These are phyloP conservation scores for Ia io DNA, from an alignment of 2,113 vertebrate genomes.

Conservation along the genomic window DNA sequence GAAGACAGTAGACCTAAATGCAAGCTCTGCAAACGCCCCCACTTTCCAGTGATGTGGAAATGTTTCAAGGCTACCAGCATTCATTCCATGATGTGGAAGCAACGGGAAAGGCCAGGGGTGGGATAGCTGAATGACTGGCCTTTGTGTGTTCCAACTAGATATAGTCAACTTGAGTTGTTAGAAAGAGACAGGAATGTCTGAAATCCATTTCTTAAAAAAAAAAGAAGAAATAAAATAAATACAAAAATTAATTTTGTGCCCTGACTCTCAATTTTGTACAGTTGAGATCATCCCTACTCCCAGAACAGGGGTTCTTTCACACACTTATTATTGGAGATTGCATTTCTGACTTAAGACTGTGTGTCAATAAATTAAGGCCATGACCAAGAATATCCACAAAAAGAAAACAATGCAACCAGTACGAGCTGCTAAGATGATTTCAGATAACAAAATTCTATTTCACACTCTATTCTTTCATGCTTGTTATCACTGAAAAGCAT, in stretches of 20 bases:
- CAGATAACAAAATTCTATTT: conserved; percentile 43
- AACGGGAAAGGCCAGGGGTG: conserved; percentile 19
- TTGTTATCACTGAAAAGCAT: neutral
- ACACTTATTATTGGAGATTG: neutral
- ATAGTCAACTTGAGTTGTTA: conserved; percentile 16
- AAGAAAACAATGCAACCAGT: neutral
- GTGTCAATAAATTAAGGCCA: conserved; percentile 38
- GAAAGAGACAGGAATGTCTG: conserved; percentile 37
- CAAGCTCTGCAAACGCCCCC: conserved; percentile 12
- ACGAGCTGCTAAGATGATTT: neutral
- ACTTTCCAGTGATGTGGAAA: conserved; percentile 46
- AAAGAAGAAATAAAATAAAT: neutral
- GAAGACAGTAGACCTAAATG: conserved; percentile 22
- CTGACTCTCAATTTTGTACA: neutral
- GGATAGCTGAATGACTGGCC: neutral
- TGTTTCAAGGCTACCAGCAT: neutral
- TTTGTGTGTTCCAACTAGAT: conserved; percentile 54
- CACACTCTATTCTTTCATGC: conserved; percentile 2
- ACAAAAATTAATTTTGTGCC: conserved; percentile 32
- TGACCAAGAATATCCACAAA: conserved; percentile 25
- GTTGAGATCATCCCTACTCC: neutral
- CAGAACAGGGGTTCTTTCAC: conserved; percentile 2
- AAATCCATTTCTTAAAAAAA: neutral
- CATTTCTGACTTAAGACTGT: conserved; percentile 39
- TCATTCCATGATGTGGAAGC: conserved; percentile 1